Base-by-base conservation (phyloP, 2,888 invertebrate species). In the Drosophila birchii region DNA sequence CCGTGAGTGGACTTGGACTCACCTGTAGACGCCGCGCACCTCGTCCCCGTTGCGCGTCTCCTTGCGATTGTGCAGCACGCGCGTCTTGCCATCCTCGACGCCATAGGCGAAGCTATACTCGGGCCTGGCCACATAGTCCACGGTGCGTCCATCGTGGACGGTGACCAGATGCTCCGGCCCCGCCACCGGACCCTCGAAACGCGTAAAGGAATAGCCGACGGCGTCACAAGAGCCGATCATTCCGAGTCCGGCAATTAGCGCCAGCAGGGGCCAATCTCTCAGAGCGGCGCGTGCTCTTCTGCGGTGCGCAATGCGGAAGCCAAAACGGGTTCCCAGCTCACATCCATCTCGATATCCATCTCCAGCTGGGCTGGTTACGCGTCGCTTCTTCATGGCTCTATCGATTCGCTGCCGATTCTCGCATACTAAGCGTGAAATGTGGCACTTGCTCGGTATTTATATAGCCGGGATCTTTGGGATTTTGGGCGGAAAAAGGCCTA, bases 81-180 rank as follows among this genome's bases (percentile, higher is more conserved):
- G 95, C 26, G 95, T 95, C 78, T 94, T 93, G 7, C 95, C 95
- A 92, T 96, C 96, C 82, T 96, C 95, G 39, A 96, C 95, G 56
- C 96, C 96, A 86, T 96, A 96, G 1, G 95, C 94, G 92, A 95
- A 96, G 44, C 94, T 94, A 89, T 96, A 96, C 91, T 96, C 95
- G 18, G 96, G 96, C 89, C 95, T 95, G 2, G 95, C 96, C 91
- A 95, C 94, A 91, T 95, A 96, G 91, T 96, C 96, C 8, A 66
- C 67, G 54, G 95, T 93, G 90, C 94, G 94, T 89, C 94, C 86
- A 76, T 91, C 90, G 60, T 88, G 81, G 72, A 92, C 88, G 56
- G 85, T 76, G 54, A 93, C 86, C 86, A 92, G 87, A 57, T 86
- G 90, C 87, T 92, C 93, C n/a, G 93, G 92, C 62, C 96, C 96